Percentiles rank a stretch among this genome's conserved stretches.
These are phyloP conservation scores for Xiphorhynchus erythropygius DNA, from an alignment of 2,797 vertebrate species.

Conservation along the genomic window DNA sequence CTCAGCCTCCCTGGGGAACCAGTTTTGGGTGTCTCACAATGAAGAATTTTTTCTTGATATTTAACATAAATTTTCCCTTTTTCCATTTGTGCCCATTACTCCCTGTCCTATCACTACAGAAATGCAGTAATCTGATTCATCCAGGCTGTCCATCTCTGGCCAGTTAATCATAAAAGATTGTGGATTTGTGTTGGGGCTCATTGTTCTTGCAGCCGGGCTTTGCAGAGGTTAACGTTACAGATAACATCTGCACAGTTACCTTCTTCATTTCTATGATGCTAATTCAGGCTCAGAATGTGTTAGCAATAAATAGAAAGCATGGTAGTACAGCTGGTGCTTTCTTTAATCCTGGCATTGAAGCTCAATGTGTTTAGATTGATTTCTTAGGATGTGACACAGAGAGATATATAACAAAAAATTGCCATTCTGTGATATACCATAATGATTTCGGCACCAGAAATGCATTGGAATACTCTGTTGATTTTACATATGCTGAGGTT, in stretches of 20 bases:
- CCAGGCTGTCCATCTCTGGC: background rate
- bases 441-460: background rate
- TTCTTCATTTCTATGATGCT: accelerated
- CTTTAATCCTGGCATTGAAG: background rate
- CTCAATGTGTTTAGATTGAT: background rate
- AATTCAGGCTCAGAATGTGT: background rate
- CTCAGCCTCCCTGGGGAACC: background rate
- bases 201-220: background rate
- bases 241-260: background rate
- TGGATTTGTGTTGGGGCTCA: background rate
- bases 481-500: background rate
- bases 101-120: background rate
- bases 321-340: background rate
- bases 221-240: background rate
- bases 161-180: background rate
- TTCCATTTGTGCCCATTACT: background rate
- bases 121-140: background rate
- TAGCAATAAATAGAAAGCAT: background rate
- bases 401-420: background rate
- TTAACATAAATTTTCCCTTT: background rate
- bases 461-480: background rate
- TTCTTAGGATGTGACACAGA: background rate
- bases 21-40: background rate
- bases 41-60: background rate
- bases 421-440: background rate